Conservation (phyloP, 2,888 invertebrate genomes). For the Didymodactylos carnosus region DNA sequence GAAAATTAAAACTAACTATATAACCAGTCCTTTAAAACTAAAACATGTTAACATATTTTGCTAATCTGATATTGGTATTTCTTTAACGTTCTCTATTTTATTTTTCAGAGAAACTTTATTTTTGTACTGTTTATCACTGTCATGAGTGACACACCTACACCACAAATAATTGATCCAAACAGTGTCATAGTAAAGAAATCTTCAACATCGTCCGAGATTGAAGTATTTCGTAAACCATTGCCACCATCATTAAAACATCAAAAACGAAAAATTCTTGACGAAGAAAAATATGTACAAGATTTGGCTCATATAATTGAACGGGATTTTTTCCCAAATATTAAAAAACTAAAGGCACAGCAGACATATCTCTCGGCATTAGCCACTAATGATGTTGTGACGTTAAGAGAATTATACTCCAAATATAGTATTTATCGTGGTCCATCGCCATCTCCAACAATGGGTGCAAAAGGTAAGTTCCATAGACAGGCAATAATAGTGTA, state of each 20-base stretch:
- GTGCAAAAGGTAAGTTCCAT: neutral
- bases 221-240: neutral
- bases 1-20: too few species aligned
- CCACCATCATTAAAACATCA: neutral
- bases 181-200: too few species aligned
- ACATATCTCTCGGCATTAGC: constrained; percentile 76
- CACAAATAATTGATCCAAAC: too few species aligned
- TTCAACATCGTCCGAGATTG: too few species aligned
- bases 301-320: constrained; percentile 84
- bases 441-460: constrained; percentile 18
- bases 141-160: too few species aligned
- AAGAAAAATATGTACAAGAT: constrained; percentile 40
- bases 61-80: too few species aligned
- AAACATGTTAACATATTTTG: too few species aligned
- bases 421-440: constrained; percentile 38
- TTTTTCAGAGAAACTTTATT: too few species aligned
- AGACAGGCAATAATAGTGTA: too few species aligned
- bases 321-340: constrained; percentile 87
- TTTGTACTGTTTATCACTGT: too few species aligned
- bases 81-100: too few species aligned
- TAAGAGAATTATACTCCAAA: constrained; percentile 64
- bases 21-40: too few species aligned
- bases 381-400: constrained; percentile 62
- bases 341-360: constrained; percentile 70
- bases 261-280: neutral